phyloP scores from a whole-genome alignment of 2,797 vertebrate species.

The Hemibagrus guttatus region DNA sequence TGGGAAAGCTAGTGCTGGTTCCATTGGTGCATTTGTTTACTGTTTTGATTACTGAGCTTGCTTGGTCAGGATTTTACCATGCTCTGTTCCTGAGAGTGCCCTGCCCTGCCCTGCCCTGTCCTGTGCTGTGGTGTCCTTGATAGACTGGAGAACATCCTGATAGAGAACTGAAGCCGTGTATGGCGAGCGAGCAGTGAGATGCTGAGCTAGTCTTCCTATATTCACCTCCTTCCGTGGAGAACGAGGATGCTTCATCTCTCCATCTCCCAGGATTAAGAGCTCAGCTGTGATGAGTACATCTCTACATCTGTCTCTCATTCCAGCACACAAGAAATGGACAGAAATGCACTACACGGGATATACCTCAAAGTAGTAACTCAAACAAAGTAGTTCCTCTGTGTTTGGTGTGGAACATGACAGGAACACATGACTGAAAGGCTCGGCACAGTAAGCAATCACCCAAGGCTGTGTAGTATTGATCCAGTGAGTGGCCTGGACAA shows the following conservation, averaged over 20 bases:
- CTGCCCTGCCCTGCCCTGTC: slow-evolving; percentile 10
- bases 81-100: not conserved
- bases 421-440: slow-evolving; percentile 44
- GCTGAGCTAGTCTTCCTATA: slow-evolving; percentile 46
- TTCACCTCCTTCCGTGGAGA: slow-evolving; percentile 40
- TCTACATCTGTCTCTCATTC: slow-evolving; percentile 42
- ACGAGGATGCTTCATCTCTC: slow-evolving; percentile 46
- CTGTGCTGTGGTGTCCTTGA: slow-evolving; percentile 38
- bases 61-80: slow-evolving; percentile 35
- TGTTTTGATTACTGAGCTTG: slow-evolving; percentile 20
- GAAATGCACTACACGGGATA: slow-evolving; percentile 31
- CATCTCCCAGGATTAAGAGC: slow-evolving; percentile 55
- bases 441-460: slow-evolving; percentile 20
- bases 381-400: slow-evolving; percentile 26
- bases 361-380: slow-evolving; percentile 32
- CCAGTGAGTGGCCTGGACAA: slow-evolving; percentile 31
- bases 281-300: slow-evolving; percentile 48
- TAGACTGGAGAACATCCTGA: slow-evolving; percentile 21
- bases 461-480: slow-evolving; percentile 44
- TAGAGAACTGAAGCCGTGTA: slow-evolving; percentile 5
- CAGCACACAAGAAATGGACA: not conserved
- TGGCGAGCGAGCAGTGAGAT: not conserved
- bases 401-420: slow-evolving; percentile 34
- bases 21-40: not conserved
- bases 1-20: not conserved